Conservation (phyloP, 2,888 invertebrate species). For the Callyntrura guangdongensis region DNA sequence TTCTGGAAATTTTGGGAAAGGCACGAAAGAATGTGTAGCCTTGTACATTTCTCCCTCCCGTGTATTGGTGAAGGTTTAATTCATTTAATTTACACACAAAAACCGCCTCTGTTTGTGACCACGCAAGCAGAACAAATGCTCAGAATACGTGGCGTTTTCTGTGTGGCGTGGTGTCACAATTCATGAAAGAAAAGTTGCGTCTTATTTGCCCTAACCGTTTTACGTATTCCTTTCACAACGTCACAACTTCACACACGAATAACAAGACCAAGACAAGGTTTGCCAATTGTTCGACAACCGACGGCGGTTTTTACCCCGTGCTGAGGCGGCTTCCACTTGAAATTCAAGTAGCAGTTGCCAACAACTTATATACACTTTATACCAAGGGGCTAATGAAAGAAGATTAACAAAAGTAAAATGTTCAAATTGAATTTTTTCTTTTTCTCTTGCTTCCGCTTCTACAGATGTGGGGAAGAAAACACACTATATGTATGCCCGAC, state of each 20-base stretch:
- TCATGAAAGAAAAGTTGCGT: background rate
- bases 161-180: background rate
- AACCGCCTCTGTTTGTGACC: background rate
- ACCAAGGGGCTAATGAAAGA: slow-evolving; percentile 22
- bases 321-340: background rate
- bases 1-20: too few relatives aligned
- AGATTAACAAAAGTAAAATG: background rate
- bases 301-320: background rate
- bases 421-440: slow-evolving; percentile 26
- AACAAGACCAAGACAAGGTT: background rate
- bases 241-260: background rate
- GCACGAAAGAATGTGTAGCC: too few relatives aligned
- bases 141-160: background rate
- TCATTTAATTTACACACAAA: background rate
- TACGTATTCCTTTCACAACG: slow-evolving; percentile 31
- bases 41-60: background rate
- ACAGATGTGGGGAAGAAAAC: background rate
- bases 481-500: background rate
- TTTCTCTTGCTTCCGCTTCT: background rate
- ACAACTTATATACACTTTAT: background rate
- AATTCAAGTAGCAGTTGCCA: slow-evolving; percentile 15
- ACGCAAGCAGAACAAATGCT: background rate
- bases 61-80: background rate
- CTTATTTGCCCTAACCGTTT: background rate
- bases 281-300: background rate